Percentiles rank a stretch among this genome's conserved stretches.
Conservation (phyloP, 1,140 invertebrate genomes). For the Watersipora subatra region DNA sequence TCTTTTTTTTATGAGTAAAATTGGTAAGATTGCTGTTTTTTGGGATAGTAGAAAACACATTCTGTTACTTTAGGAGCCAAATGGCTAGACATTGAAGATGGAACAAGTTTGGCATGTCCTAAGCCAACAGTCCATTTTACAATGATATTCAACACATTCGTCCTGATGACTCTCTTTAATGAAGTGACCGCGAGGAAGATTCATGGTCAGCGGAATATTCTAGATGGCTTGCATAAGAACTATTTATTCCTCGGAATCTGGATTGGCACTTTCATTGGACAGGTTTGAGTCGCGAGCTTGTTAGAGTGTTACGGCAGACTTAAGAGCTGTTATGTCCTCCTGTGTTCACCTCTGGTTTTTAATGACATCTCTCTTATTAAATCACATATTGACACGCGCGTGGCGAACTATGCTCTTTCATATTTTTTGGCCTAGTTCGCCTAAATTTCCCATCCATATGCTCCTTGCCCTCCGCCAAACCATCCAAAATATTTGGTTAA, state of each 20-base stretch:
- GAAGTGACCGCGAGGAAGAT: conserved; percentile 98
- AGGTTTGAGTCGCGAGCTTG: conserved; percentile 50
- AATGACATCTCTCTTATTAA: background rate
- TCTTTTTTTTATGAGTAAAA: too few relatives aligned
- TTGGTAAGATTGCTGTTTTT: too few relatives aligned
- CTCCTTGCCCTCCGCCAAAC: too few relatives aligned
- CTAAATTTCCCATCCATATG: too few relatives aligned
- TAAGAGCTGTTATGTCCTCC: background rate
- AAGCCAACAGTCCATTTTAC: conserved; percentile 86
- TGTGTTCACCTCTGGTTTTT: background rate
- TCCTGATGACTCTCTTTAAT: conserved; percentile 99
- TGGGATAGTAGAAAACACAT: too few relatives aligned
- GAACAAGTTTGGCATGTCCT: conserved; percentile 40
- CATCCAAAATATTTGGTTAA: too few relatives aligned
- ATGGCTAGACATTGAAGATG: conserved; percentile 78
- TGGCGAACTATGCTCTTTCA: too few relatives aligned
- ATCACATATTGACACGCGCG: too few relatives aligned
- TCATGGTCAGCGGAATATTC: conserved; percentile 92
- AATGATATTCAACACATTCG: conserved; percentile 96
- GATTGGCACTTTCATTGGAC: conserved; percentile 74
- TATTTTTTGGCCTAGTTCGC: too few relatives aligned
- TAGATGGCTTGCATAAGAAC: conserved; percentile 75
- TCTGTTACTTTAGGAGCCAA: conserved; percentile 51
- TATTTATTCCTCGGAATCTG: conserved; percentile 94
- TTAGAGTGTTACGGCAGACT: conserved; percentile 1